Evolutionary conservation across 2,888 invertebrate genomes (phyloP).

Genomic region (Agonopterix alstromeriana): DNA sequence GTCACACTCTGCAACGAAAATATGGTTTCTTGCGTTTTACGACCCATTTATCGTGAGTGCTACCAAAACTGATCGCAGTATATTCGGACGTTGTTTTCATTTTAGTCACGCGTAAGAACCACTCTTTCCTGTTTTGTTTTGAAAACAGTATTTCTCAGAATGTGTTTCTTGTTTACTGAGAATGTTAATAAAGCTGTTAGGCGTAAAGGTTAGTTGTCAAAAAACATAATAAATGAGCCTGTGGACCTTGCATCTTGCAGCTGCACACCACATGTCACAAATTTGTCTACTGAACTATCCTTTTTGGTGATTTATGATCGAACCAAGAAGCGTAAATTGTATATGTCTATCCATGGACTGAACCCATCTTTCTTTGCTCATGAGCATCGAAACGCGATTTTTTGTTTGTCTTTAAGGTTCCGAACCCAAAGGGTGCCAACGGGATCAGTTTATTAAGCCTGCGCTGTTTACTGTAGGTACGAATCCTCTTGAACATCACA

Average conservation of each 20-base stretch:
- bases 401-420: too few species aligned
- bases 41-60: constrained; percentile 40
- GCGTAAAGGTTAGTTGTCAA: constrained; percentile 9
- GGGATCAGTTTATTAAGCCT: too few species aligned
- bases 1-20: constrained; percentile 35
- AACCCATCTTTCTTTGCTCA: too few species aligned
- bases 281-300: constrained; percentile 49
- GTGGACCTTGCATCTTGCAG: constrained; percentile 35
- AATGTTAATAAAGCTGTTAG: constrained; percentile 10
- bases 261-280: constrained; percentile 63
- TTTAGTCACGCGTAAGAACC: constrained; percentile 49
- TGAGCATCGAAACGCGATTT: too few species aligned
- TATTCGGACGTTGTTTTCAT: constrained; percentile 51
- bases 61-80: constrained; percentile 46
- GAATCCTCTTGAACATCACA: too few species aligned
- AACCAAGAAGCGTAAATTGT: constrained; percentile 1
- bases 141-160: constrained; percentile 7
- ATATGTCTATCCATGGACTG: too few species aligned
- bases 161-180: neutral
- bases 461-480: too few species aligned
- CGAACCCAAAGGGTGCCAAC: too few species aligned
- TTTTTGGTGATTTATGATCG: constrained; percentile 57
- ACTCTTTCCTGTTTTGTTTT: constrained; percentile 20
- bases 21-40: constrained; percentile 37
- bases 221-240: constrained; percentile 18